Evolutionary conservation across 2,797 vertebrate species (phyloP), one percentile per base, ranked within the genome.

Genomic region (Rhabdomys pumilio): DNA sequence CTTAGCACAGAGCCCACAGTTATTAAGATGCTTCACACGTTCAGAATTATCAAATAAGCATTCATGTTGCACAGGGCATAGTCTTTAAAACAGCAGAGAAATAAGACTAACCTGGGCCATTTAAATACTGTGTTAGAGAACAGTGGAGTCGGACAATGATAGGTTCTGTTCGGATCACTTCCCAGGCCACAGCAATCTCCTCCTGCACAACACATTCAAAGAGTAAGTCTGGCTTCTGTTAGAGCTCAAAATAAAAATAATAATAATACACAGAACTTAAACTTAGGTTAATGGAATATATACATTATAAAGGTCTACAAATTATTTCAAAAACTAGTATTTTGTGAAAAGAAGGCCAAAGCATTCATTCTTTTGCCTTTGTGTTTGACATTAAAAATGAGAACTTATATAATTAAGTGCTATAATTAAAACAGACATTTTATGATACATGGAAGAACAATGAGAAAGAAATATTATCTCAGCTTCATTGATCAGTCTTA

Each of bases 181-280:
- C 99, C 99, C 99, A 99, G 90, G 99, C 99, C 97, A 99, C 98
- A 97, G 99, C 99, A 97, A 99, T 99, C 98, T 99, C 99, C 98
- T 99, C 99, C 99, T 99, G 94, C 67, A 86, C 88, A 90, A 95
- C 65, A 98, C 14, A 69, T 93, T 53, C 31, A 57, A 89, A 97
- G 92, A 97, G 96, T 94, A 24, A 96, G 38, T 96, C 47, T 95
- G 59, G 84, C 77, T 80, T 34, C 17, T 73, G 92, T 80, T 19
- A 91, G 72, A 91, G 3, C 41, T 86, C 50, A 87, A 90, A 89
- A 38, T 44, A 29, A 95, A 75, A 31, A 67, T 50, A 85, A 67
- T 8, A 63, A 34, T 20, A 75, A 47, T 24, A 47, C 24, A 38
- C 53, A 50, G n/a, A 38, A 10, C 15, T 47, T 34, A 24, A 59